A percentile compares a stretch with the other conserved stretches of the same genome.
These are phyloP conservation scores for Graptemys geographica DNA, from an alignment of 2,797 vertebrate species.

Conservation along the genomic window DNA sequence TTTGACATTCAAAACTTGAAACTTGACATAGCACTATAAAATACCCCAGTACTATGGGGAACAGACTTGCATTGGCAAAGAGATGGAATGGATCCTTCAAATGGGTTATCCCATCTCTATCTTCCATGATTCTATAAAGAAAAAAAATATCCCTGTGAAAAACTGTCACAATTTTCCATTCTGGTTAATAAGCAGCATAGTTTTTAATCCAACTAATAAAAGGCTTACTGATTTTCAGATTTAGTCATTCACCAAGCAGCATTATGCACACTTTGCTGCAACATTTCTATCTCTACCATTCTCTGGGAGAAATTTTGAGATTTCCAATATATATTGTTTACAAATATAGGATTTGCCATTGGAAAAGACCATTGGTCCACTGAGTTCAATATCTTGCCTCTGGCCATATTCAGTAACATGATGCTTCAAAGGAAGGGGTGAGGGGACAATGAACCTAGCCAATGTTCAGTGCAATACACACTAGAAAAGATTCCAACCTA, in stretches of 20 bases:
- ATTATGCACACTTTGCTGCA: background rate
- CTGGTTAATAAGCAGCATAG: background rate
- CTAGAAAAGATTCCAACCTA: background rate
- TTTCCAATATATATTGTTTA: background rate
- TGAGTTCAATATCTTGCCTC: background rate
- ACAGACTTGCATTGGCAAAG: background rate
- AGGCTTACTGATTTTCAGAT: background rate
- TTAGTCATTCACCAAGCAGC: background rate
- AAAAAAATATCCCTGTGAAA: background rate
- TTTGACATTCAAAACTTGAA: background rate
- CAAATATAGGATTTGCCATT: background rate
- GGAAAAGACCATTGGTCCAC: background rate
- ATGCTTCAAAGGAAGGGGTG: background rate
- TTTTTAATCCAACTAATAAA: background rate
- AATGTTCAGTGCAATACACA: background rate
- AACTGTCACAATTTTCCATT: background rate
- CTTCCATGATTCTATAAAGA: background rate
- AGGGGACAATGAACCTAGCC: background rate
- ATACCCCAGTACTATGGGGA: fast-evolving
- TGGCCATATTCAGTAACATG: background rate
- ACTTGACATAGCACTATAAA: background rate
- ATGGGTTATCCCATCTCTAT: background rate
- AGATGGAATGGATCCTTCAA: background rate
- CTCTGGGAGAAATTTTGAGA: background rate
- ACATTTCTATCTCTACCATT: background rate